phyloP scores from a whole-genome alignment of 2,797 vertebrate species.

The Paratrypauchen microcephalus region DNA sequence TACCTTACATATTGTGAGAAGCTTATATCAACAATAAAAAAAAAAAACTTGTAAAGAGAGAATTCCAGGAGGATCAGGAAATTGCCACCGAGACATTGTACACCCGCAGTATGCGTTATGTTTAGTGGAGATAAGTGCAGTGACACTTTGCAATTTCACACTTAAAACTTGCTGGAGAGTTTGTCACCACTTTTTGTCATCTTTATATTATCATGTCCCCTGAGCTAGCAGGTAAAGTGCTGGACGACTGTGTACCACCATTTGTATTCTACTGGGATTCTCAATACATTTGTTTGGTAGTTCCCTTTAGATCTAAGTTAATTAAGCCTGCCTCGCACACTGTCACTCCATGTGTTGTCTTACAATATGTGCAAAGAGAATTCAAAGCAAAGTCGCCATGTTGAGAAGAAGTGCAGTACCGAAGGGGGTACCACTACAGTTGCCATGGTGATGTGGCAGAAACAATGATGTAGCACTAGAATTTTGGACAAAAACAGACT shows the following conservation, averaged over 20 bases:
- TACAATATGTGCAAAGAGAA: slow-evolving; percentile 4
- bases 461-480: background rate
- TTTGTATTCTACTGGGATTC: background rate
- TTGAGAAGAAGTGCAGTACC: background rate
- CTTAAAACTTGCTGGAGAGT: slow-evolving; percentile 5
- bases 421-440: background rate
- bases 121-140: background rate
- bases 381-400: background rate
- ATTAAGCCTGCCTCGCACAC: slow-evolving; percentile 6
- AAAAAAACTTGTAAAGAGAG: background rate
- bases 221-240: slow-evolving; percentile 3
- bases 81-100: background rate
- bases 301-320: slow-evolving; percentile 11
- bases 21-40: background rate
- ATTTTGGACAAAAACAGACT: background rate
- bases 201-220: background rate
- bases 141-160: background rate
- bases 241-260: background rate
- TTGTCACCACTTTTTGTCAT: slow-evolving; percentile 5
- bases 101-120: background rate
- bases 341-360: slow-evolving; percentile 2
- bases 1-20: background rate
- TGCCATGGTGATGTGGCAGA: background rate
- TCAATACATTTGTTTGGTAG: background rate
- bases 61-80: background rate